These are phyloP conservation scores for Pangasius larnaudii DNA, from an alignment of 2,797 vertebrate genomes.

Conservation along the genomic window DNA sequence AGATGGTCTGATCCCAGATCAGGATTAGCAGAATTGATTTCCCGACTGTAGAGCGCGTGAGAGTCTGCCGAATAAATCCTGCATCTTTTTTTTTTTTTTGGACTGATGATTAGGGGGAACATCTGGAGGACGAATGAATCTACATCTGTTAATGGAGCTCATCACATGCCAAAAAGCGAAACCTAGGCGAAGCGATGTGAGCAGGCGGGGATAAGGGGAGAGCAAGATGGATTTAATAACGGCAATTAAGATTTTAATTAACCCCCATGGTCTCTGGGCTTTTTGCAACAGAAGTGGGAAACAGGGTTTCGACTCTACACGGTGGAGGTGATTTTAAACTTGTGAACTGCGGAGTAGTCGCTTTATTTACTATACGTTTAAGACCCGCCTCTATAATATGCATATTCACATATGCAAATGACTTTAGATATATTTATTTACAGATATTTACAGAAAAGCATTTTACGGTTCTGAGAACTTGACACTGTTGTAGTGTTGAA, in stretches of 20 bases:
- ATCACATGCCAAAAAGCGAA: slow-evolving; percentile 41
- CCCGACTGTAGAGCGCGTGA: not conserved
- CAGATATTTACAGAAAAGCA: not conserved
- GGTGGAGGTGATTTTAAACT: not conserved
- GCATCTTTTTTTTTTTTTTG: slow-evolving; percentile 33
- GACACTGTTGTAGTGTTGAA: too few relatives aligned
- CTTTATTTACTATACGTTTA: not conserved
- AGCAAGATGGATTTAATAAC: slow-evolving; percentile 55
- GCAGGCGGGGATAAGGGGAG: slow-evolving; percentile 33
- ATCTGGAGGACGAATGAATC: slow-evolving; percentile 55
- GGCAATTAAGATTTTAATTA: slow-evolving; percentile 60
- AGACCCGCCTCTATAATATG: not conserved
- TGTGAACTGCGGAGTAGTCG: not conserved
- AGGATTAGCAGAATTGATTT: not conserved
- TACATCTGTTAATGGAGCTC: slow-evolving; percentile 46
- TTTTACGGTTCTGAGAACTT: not conserved
- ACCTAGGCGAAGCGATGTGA: slow-evolving; percentile 20
- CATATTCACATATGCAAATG: slow-evolving; percentile 4
- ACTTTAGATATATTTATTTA: not conserved
- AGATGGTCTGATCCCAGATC: not conserved
- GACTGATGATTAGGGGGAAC: slow-evolving; percentile 52
- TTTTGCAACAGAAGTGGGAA: slow-evolving; percentile 38
- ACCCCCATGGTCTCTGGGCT: slow-evolving; percentile 46
- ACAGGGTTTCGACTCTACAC: not conserved
- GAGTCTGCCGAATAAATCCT: slow-evolving; percentile 31